Evolutionary conservation across 64 coral and sea anemone species (phyloP).

Genomic region (Montipora sp.): DNA sequence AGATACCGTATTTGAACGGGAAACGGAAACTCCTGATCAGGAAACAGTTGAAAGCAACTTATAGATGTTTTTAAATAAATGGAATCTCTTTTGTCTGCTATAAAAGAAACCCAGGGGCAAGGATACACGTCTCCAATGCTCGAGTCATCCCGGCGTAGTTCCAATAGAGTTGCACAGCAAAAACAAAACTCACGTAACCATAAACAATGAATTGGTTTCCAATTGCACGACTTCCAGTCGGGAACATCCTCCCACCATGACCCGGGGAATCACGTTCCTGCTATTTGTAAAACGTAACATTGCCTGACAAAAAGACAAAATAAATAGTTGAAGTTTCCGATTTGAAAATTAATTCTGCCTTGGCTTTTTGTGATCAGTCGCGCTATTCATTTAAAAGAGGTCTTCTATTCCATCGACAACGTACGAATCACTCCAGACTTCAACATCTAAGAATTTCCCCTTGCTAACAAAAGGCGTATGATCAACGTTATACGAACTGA

Average conservation of each 20-base stretch:
- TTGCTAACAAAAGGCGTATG: neutral
- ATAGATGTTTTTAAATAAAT: conserved; percentile 46
- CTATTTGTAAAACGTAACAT: neutral
- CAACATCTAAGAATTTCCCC: neutral
- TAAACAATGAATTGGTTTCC: neutral
- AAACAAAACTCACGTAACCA: too few relatives aligned
- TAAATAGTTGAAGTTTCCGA: neutral
- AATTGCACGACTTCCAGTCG: neutral
- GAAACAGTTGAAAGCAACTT: conserved; percentile 21
- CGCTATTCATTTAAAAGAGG: neutral
- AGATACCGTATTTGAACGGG: neutral
- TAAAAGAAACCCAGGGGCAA: too few relatives aligned
- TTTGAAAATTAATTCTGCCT: neutral
- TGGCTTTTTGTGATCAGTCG: neutral
- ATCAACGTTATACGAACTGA: neutral
- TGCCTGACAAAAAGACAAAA: neutral
- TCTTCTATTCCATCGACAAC: neutral
- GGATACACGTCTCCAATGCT: too few relatives aligned
- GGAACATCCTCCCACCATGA: neutral
- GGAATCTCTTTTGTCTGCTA: neutral
- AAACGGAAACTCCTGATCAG: conserved; percentile 6
- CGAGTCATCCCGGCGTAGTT: too few relatives aligned
- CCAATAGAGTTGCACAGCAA: too few relatives aligned
- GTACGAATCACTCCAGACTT: neutral
- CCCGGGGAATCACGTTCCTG: neutral